Evolutionary conservation across 2,113 vertebrate genomes (phyloP), one percentile per base, ranked within the genome.

Genomic region (Pardalotus punctatus): DNA sequence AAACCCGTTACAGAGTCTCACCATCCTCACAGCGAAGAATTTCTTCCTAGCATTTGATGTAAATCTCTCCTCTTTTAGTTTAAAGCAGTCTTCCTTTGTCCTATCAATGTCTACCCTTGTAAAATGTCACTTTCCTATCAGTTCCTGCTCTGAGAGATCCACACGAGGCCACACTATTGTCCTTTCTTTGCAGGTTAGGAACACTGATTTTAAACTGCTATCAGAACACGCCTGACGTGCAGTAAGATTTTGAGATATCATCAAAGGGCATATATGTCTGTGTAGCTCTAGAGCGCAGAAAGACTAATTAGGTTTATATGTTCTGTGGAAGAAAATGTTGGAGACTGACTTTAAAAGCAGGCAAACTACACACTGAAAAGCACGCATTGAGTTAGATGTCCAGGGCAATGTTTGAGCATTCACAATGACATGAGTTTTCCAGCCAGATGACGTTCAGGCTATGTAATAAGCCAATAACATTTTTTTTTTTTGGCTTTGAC

Each of bases 21-120:
- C 9, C 31, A 42, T 18, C 22, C 12, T 62, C 8, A 36, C 25
- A 56, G 22, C 11, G 23, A 62, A 33, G 14, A 33, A 29, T 12
- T 56, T 69, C 54, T 61, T 69, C 38, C 18, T 83, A 36, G 43
- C 14, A 70, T 28, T 10, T 62, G 23, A 33, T 11, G 10, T 28
- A 56, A 77, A 50, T 28, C 10, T 36, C 25, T 62, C 22, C 22
- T 56, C 21, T 61, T 69, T 56, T 20, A 36, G 18, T 31, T 70
- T 70, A 28, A 43, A 56, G 24, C 6, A 5, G 4, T 76, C 42
- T 33, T 6, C 18, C 25, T 40, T 20, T 28, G 4, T 83, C 8
- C 48, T 48, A 0, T 69, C 40, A 28, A 14, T 54, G 3, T 35
- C 14, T 54, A 19, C 4, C 31, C 0, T 0, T 42, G 31, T 62